A percentile compares a stretch with the other conserved stretches of the same genome.
Conservation (phyloP, 2,113 vertebrate genomes). For the Saguinus midas region DNA sequence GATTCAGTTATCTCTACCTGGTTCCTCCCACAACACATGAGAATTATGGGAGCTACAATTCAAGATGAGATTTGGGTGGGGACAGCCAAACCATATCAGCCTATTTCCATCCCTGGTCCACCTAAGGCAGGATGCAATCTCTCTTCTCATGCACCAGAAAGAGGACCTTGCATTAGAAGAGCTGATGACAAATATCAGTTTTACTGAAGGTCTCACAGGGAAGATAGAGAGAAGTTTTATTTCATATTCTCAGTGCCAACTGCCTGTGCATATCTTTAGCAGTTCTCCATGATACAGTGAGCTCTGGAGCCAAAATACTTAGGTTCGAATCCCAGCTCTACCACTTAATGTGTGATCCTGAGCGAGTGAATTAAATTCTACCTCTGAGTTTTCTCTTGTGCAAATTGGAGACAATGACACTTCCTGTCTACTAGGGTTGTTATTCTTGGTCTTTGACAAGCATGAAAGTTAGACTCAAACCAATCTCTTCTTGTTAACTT, state of each 20-base stretch:
- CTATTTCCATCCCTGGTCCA: neutral
- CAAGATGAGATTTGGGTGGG: too few species aligned
- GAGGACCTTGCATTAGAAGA: neutral
- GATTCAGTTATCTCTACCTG: too few species aligned
- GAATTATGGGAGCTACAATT: too few species aligned
- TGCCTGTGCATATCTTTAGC: neutral
- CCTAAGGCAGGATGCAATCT: neutral
- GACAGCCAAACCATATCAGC: too few species aligned
- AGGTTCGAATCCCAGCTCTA: neutral
- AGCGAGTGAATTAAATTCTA: neutral
- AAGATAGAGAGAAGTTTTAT: neutral
- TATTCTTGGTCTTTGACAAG: neutral
- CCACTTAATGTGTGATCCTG: neutral
- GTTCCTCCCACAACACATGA: too few species aligned
- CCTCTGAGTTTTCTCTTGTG: neutral
- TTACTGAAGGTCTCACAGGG: neutral
- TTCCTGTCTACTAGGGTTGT: neutral
- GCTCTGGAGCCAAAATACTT: neutral
- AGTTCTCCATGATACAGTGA: rapidly evolving
- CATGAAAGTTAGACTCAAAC: neutral
- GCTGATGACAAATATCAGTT: neutral
- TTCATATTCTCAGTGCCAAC: neutral
- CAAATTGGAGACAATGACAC: neutral
- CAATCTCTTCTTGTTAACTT: neutral
- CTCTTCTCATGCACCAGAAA: neutral